Percentiles rank a stretch among this genome's conserved stretches.
These are phyloP conservation scores for Agrotis clavis DNA, from an alignment of 2,888 invertebrate species.

Conservation along the genomic window DNA sequence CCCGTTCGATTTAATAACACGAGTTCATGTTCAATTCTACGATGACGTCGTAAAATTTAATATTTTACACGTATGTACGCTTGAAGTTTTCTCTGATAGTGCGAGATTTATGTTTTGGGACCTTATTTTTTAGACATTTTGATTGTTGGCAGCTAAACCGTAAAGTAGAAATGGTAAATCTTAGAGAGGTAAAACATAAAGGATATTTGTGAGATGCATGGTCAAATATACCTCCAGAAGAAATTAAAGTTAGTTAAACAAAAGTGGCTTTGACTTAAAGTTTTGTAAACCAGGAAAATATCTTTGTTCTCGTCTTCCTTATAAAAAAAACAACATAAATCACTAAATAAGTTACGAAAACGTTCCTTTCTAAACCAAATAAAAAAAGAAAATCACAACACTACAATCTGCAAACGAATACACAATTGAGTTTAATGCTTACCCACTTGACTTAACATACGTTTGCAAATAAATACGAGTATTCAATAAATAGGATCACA, in stretches of 20 bases:
- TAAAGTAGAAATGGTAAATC: background rate
- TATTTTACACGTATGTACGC: slow-evolving; percentile 69
- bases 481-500: slow-evolving; percentile 53
- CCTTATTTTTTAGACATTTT: background rate
- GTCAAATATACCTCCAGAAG: background rate
- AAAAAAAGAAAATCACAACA: background rate
- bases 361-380: background rate
- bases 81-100: slow-evolving; percentile 30
- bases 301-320: background rate
- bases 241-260: background rate
- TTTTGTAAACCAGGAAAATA: background rate
- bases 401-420: slow-evolving; percentile 3
- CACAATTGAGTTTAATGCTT: slow-evolving; percentile 16
- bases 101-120: slow-evolving; percentile 18
- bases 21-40: slow-evolving; percentile 82
- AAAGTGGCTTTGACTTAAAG: background rate
- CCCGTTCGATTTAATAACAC: slow-evolving; percentile 86
- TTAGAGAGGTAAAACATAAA: background rate
- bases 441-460: slow-evolving; percentile 31
- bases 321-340: background rate
- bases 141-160: background rate
- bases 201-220: background rate
- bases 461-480: slow-evolving; percentile 40
- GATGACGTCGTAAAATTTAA: slow-evolving; percentile 81
- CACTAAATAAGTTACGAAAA: background rate